Percentiles rank a stretch among this genome's conserved stretches.
These are phyloP conservation scores for Calameuta idolon DNA, from an alignment of 2,888 invertebrate genomes.

Conservation along the genomic window DNA sequence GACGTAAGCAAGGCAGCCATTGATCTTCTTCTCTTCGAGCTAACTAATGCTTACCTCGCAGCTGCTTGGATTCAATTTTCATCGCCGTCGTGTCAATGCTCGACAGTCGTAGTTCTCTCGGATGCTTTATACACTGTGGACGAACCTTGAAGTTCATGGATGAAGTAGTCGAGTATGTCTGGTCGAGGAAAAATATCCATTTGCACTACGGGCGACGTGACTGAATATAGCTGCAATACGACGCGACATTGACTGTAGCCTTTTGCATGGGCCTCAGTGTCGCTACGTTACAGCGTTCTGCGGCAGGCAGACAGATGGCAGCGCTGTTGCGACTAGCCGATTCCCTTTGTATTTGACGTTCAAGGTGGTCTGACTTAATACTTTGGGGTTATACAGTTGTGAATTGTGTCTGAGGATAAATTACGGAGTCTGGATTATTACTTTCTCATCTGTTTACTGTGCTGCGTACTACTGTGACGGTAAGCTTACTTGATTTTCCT, in stretches of 20 bases:
- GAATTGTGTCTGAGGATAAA: constrained; percentile 17
- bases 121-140: neutral
- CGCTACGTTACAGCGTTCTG: neutral
- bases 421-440: neutral
- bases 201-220: neutral
- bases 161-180: neutral
- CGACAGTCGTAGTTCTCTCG: neutral
- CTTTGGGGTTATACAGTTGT: constrained; percentile 3
- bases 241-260: neutral
- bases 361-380: constrained; percentile 15
- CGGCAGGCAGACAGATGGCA: neutral
- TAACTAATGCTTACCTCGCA: neutral
- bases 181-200: neutral
- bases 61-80: neutral
- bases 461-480: neutral
- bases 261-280: neutral
- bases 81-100: neutral
- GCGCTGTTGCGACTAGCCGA: constrained; percentile 3
- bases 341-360: constrained; percentile 21
- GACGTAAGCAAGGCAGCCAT: neutral
- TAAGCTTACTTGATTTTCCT: neutral
- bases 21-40: neutral
- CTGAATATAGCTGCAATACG: neutral
- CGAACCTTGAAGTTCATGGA: neutral
- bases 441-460: neutral